Percentiles rank a stretch among this genome's conserved stretches.
Evolutionary conservation across 2,797 vertebrate genomes (phyloP).

Genomic region (Oreochromis mossambicus): DNA sequence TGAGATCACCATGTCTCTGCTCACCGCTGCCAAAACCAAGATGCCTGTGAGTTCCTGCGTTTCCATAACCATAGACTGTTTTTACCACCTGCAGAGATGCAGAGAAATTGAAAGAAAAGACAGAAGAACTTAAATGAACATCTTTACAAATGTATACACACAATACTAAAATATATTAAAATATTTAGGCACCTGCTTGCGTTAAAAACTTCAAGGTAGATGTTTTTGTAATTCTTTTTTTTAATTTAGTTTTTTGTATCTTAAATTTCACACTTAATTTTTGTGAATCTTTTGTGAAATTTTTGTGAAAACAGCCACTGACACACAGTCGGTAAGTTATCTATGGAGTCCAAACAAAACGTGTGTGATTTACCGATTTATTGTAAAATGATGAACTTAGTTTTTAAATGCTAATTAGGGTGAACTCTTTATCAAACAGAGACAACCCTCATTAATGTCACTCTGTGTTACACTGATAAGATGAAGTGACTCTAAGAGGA

Average conservation of each 20-base stretch:
- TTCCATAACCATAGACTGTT: neutral
- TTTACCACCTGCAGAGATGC: neutral
- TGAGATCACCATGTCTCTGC: conserved; percentile 87
- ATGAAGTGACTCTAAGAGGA: neutral
- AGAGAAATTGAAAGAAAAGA: fast-evolving
- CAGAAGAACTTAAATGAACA: neutral
- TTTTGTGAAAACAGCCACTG: neutral
- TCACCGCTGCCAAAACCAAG: conserved; percentile 79
- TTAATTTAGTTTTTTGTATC: fast-evolving
- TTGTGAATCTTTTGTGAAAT: neutral
- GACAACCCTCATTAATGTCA: too few relatives aligned
- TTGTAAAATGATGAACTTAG: neutral
- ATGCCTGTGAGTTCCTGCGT: conserved; percentile 73
- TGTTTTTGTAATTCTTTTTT: neutral
- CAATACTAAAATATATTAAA: neutral
- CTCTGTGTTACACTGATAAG: too few relatives aligned
- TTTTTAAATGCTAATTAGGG: too few relatives aligned
- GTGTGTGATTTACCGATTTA: neutral
- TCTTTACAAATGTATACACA: neutral
- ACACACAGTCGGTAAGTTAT: fast-evolving
- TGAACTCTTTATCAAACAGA: too few relatives aligned
- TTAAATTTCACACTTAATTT: neutral
- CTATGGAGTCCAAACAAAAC: neutral
- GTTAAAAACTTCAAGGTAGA: neutral
- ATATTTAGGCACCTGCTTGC: neutral